A percentile compares a stretch with the other conserved stretches of the same genome.
Evolutionary conservation across 2,797 vertebrate species (phyloP).

Genomic region (Coluber constrictor): DNA sequence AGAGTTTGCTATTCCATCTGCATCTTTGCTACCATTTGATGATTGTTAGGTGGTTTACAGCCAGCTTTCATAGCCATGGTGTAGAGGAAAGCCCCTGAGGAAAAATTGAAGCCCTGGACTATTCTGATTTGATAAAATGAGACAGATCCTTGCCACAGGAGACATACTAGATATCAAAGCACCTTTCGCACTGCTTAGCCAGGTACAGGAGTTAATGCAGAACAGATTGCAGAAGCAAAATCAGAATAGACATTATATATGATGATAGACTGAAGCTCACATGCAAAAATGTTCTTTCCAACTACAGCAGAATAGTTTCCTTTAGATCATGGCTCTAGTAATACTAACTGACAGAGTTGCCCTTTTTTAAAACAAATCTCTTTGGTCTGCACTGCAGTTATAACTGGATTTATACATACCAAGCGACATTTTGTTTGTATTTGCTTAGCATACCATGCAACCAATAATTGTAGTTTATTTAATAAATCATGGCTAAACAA

Average conservation of each 20-base stretch:
- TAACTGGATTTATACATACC: neutral
- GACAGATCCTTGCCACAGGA: neutral
- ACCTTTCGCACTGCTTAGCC: neutral
- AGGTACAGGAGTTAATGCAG: neutral
- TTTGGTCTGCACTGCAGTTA: neutral
- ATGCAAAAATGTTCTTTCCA: neutral
- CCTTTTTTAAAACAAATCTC: neutral
- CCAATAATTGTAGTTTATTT: neutral
- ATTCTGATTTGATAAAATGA: neutral
- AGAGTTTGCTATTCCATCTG: neutral
- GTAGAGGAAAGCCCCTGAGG: neutral
- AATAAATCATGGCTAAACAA: neutral
- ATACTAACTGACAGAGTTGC: neutral
- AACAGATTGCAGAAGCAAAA: neutral
- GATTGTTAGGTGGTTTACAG: neutral
- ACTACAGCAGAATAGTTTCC: neutral
- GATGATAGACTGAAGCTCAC: neutral
- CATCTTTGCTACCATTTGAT: neutral
- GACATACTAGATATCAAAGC: neutral
- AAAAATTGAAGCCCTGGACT: neutral
- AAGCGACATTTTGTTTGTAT: neutral
- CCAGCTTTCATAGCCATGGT: neutral
- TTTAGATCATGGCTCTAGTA: neutral
- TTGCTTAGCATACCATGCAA: neutral
- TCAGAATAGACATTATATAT: neutral